These are phyloP conservation scores for Haemorhous mexicanus DNA, from an alignment of 2,113 vertebrate genomes.

Conservation along the genomic window DNA sequence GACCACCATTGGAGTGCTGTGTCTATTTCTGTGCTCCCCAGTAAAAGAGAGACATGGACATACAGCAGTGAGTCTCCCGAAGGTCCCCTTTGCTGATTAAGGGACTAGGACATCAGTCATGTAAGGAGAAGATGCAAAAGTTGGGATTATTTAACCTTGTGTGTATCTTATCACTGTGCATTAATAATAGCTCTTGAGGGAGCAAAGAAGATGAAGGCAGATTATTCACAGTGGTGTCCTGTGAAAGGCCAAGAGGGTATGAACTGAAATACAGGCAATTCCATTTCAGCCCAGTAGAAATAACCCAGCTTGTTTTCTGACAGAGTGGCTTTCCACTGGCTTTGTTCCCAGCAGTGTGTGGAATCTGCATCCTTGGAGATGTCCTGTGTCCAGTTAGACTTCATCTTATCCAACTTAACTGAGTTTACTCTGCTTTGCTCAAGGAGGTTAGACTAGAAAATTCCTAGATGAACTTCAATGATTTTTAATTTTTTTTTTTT, in stretches of 20 bases:
- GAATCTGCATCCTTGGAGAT: not conserved
- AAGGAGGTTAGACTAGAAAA: not conserved
- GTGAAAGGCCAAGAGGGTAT: not conserved
- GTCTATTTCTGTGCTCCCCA: not conserved
- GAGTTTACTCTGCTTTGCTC: not conserved
- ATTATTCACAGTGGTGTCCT: not conserved
- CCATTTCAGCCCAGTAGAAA: not conserved
- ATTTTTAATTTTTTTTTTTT: not conserved
- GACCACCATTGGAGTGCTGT: not conserved
- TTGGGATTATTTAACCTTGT: not conserved
- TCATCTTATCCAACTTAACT: not conserved
- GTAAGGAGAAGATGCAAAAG: not conserved
- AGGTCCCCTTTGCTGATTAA: not conserved
- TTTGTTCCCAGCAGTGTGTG: not conserved
- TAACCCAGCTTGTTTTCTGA: not conserved
- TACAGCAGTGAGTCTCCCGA: not conserved
- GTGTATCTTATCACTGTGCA: not conserved
- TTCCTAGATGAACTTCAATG: not conserved
- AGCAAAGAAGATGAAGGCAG: not conserved
- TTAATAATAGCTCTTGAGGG: not conserved
- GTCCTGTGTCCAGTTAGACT: not conserved
- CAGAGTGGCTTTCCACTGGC: not conserved
- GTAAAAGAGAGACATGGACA: not conserved
- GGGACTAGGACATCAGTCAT: not conserved
- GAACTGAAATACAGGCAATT: not conserved